A percentile compares a stretch with the other conserved stretches of the same genome.
Evolutionary conservation across 35 echinoderm and acorn worm species (phyloP).

Genomic region (Acanthaster planci): DNA sequence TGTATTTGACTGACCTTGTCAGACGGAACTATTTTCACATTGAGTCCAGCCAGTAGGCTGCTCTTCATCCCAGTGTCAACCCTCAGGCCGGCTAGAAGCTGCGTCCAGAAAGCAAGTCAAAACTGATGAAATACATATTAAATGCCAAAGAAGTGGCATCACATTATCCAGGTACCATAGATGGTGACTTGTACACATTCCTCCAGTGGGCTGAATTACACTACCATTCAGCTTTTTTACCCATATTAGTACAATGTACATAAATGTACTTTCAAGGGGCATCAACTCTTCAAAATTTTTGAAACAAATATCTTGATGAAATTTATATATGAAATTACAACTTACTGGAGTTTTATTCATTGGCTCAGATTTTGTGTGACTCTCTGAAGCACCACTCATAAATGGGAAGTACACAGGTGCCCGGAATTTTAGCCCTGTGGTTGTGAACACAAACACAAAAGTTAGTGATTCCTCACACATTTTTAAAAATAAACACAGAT

Average conservation of each 20-base stretch:
- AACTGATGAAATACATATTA: neutral
- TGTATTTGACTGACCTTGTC: constrained; percentile 5
- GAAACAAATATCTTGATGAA: no score
- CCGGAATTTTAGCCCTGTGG: constrained; percentile 5
- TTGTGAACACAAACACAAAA: neutral
- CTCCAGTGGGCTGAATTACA: no score
- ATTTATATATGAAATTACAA: neutral
- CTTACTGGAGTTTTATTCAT: constrained; percentile 17
- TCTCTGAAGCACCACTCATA: constrained; percentile 13
- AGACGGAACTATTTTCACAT: constrained; percentile 3
- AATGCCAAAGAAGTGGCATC: neutral
- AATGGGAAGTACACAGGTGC: constrained; percentile 19
- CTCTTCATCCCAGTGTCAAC: constrained; percentile 24
- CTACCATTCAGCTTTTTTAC: no score
- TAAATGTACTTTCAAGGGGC: no score
- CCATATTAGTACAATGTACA: no score
- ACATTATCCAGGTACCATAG: neutral
- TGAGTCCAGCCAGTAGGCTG: constrained; percentile 17
- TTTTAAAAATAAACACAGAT: no score
- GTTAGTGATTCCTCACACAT: no score
- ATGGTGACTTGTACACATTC: no score
- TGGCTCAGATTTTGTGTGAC: constrained; percentile 8
- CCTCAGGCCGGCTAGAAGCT: neutral
- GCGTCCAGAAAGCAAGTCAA: neutral
- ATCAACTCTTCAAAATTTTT: no score